These are phyloP conservation scores for Poeciliopsis occidentalis DNA, from an alignment of 2,113 vertebrate genomes.

Conservation along the genomic window DNA sequence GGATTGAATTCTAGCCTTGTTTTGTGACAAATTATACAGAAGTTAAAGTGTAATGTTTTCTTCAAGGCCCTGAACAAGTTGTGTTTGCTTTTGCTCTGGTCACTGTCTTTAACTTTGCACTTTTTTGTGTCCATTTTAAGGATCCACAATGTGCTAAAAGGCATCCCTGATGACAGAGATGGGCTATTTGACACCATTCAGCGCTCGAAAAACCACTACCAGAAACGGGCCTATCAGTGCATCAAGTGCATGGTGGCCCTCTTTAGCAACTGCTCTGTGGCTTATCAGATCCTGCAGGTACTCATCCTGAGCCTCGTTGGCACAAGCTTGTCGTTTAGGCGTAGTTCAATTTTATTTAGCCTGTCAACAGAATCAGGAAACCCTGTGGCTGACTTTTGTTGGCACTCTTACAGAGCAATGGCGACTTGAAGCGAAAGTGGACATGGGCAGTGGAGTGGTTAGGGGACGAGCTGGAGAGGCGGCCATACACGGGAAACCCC, in stretches of 20 bases:
- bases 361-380: background rate
- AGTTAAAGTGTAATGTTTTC: no score
- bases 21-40: background rate
- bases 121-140: conserved; percentile 69
- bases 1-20: background rate
- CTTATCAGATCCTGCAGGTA: conserved; percentile 99
- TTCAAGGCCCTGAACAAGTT: no score
- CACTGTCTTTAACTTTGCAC: background rate
- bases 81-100: background rate
- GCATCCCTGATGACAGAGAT: conserved; percentile 97
- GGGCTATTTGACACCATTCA: conserved; percentile 99
- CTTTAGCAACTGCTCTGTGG: conserved; percentile 98
- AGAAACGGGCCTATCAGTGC: conserved; percentile 98
- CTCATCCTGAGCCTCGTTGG: no score
- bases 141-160: conserved; percentile 99
- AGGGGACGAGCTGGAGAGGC: conserved; percentile 95
- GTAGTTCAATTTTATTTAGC: background rate
- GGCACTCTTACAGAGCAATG: conserved; percentile 87
- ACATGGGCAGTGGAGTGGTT: conserved; percentile 99
- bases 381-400: background rate
- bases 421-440: conserved; percentile 98
- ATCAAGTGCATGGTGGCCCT: conserved; percentile 99
- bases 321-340: background rate
- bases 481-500: conserved; percentile 96
- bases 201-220: conserved; percentile 99